These are phyloP conservation scores for Drosophila saltans DNA, from an alignment of 1,140 invertebrate species.

Conservation along the genomic window DNA sequence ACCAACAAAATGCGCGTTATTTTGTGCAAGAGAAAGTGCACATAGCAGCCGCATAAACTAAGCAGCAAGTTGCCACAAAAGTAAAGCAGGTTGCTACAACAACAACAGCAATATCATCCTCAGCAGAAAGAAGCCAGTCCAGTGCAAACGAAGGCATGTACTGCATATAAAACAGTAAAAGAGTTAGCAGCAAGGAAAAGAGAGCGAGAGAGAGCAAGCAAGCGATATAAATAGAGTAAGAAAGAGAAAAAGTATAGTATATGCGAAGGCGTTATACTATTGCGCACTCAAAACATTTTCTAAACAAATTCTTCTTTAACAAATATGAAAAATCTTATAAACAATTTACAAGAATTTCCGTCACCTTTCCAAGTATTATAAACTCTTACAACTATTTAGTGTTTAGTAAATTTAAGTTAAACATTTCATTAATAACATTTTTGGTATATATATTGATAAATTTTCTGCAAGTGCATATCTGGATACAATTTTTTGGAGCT, in stretches of 20 bases:
- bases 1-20: slow-evolving; percentile 69
- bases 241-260: not conserved
- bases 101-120: slow-evolving; percentile 23
- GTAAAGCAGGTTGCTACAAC: slow-evolving; percentile 59
- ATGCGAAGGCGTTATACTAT: not conserved
- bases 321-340: not conserved
- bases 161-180: slow-evolving; percentile 63
- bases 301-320: not conserved
- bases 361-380: slow-evolving; percentile 6
- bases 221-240: not conserved
- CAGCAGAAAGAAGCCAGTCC: slow-evolving; percentile 1
- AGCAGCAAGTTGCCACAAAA: slow-evolving; percentile 65
- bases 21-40: slow-evolving; percentile 43
- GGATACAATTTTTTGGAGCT: slow-evolving; percentile 17
- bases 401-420: slow-evolving; percentile 11
- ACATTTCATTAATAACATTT: not conserved
- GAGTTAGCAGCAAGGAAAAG: not conserved
- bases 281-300: not conserved
- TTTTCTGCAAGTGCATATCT: slow-evolving; percentile 3
- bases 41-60: slow-evolving; percentile 43
- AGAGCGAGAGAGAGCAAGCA: not conserved
- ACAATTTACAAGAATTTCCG: not conserved
- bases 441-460: not conserved
- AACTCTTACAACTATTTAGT: not conserved
- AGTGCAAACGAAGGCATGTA: slow-evolving; percentile 59